Base-by-base conservation (phyloP, 2,888 invertebrate species). In the Eristalis tenax region DNA sequence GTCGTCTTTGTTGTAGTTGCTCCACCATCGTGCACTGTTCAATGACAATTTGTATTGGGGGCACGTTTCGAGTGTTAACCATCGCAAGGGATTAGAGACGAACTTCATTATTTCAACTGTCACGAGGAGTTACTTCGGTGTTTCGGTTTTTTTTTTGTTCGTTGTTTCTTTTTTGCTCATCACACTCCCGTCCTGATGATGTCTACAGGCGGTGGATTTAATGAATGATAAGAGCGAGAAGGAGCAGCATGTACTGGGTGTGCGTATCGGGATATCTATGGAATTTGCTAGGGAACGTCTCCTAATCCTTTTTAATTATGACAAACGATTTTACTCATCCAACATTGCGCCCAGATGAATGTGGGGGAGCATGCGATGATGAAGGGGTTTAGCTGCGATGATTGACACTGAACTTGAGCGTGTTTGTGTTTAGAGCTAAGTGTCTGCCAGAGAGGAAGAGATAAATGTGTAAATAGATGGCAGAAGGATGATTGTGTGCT, bases 61-160 rank as follows among this genome's bases (percentile, higher is more conserved):
- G 71, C 86, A 83, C 86, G 86, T 86, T 86, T 83, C 83, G 57
- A 86, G 86, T 79, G 86, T 86, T 86, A 86, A 83, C 83, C 86
- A 74, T 86, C 65, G 74, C 50, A 83, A 83, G 70, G 83, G 86
- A 83, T 86, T 86, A 86, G 86, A 70, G 78, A 61, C 78, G 78
- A 79, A 83, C 78, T 86, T 83, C 83, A 78, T 86, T 78, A 86
- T 86, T 86, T 86, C 79, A 79, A 79, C 78, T 82, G 85, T 78
- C 85, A 65, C 18, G 71, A 18, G 56, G 57, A 28, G 26, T 35
- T 32, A 26, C 22, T 13, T 32, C 32, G 1, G 28, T 28, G 4
- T 28, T 28, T 5, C 28, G 5, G 2, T 43, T 59, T 32, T 32
- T 28, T 3, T 23, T 28, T 57, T 69, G 28, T 5, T 59, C 68